phyloP scores from a whole-genome alignment of 2,113 vertebrate species.

The Aepyceros melampus region DNA sequence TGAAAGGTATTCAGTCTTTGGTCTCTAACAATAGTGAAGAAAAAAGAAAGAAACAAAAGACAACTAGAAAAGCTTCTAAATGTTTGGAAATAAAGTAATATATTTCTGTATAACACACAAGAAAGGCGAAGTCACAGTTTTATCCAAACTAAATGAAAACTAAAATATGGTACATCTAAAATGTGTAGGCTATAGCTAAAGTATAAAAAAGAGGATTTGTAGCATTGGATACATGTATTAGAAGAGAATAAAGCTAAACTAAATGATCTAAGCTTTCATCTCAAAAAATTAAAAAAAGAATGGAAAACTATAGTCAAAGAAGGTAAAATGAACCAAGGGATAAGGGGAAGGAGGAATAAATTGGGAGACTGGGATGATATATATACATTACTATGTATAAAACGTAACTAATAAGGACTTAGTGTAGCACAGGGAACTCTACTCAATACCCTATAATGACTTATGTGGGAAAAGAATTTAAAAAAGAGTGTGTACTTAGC shows the following conservation, averaged over 20 bases:
- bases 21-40: not conserved
- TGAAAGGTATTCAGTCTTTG: not conserved
- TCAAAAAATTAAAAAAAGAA: not conserved
- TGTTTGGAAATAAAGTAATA: not conserved
- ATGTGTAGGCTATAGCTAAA: not conserved
- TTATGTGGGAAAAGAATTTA: not conserved
- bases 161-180: not conserved
- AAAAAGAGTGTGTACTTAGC: not conserved
- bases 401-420: not conserved
- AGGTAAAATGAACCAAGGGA: not conserved
- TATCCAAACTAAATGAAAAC: conserved; percentile 6
- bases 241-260: not conserved
- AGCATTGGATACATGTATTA: not conserved
- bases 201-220: not conserved
- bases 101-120: not conserved
- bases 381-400: not conserved
- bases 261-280: not conserved
- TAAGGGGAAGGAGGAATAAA: not conserved
- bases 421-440: not conserved
- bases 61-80: not conserved
- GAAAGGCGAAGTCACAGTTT: conserved; percentile 30
- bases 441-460: not conserved
- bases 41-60: not conserved
- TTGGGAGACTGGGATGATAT: not conserved
- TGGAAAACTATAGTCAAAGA: not conserved